These are phyloP conservation scores for Dendrolimus kikuchii DNA, from an alignment of 1,140 invertebrate genomes.

Conservation along the genomic window DNA sequence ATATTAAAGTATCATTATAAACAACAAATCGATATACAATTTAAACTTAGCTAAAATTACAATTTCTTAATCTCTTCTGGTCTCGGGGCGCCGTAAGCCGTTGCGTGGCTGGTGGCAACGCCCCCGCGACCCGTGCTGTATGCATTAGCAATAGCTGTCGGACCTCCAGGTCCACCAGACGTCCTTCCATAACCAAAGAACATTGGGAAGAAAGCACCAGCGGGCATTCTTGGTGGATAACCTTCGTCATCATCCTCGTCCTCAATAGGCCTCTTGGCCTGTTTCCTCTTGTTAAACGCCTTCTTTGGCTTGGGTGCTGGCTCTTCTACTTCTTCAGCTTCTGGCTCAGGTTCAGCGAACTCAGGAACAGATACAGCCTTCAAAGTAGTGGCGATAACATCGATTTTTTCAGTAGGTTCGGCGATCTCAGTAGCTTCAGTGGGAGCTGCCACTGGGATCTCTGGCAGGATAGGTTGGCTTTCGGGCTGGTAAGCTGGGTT, in stretches of 20 bases:
- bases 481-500: slow-evolving; percentile 6
- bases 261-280: slow-evolving; percentile 55
- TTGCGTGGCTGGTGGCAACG: slow-evolving; percentile 79
- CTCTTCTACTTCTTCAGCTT: slow-evolving; percentile 35
- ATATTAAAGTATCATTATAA: slow-evolving; percentile 12
- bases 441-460: slow-evolving; percentile 17
- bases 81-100: slow-evolving; percentile 74
- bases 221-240: slow-evolving; percentile 36
- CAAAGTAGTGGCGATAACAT: slow-evolving; percentile 32
- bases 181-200: slow-evolving; percentile 70
- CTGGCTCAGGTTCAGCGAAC: slow-evolving; percentile 45
- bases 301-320: slow-evolving; percentile 34
- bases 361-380: slow-evolving; percentile 33
- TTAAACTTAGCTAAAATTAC: slow-evolving; percentile 16
- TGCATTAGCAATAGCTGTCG: slow-evolving; percentile 78
- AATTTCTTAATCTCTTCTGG: slow-evolving; percentile 36
- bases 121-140: slow-evolving; percentile 79
- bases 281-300: slow-evolving; percentile 47
- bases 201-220: slow-evolving; percentile 76
- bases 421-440: slow-evolving; percentile 34
- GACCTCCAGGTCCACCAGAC: slow-evolving; percentile 53
- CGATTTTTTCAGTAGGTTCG: slow-evolving; percentile 41
- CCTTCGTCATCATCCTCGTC: slow-evolving; percentile 58
- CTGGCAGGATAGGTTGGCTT: slow-evolving; percentile 11
- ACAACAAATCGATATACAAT: slow-evolving; percentile 15